These are phyloP conservation scores for Pseudochirops corinnae DNA, from an alignment of 2,797 vertebrate genomes.

Conservation along the genomic window DNA sequence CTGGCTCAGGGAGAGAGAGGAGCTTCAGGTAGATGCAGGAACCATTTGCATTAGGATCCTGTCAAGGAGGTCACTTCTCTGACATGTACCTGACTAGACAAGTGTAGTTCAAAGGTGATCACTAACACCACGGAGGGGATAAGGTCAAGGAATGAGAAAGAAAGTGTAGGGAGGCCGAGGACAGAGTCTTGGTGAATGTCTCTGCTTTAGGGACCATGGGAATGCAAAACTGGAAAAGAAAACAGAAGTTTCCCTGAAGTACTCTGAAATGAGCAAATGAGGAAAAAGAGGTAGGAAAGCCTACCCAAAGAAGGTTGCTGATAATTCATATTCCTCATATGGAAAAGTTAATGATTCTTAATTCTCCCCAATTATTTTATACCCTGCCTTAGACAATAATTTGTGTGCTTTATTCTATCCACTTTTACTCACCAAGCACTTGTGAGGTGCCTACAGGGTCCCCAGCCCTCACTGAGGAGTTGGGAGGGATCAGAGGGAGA, in stretches of 20 bases:
- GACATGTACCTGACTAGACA: neutral
- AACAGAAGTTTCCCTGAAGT: neutral
- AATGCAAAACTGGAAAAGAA: neutral
- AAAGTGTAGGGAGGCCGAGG: neutral
- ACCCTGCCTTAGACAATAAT: neutral
- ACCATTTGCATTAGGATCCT: neutral
- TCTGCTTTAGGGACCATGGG: neutral
- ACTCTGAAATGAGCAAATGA: neutral
- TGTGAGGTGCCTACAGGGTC: neutral
- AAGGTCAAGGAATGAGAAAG: neutral
- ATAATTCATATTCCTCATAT: neutral
- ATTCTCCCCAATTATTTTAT: neutral
- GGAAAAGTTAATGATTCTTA: neutral
- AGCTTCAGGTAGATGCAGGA: neutral
- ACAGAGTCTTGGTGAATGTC: neutral
- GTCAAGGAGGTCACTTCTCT: neutral
- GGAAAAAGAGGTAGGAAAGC: neutral
- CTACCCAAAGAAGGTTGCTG: neutral
- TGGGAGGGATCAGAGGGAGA: neutral
- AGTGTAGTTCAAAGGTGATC: neutral
- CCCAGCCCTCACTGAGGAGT: neutral
- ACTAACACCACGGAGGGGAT: neutral
- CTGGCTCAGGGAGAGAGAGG: too few species aligned
- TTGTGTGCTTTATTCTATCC: neutral
- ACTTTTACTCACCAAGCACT: neutral